Evolutionary conservation across 2,797 vertebrate genomes (phyloP).

Genomic region (Sternarchorhynchus goeldii): DNA sequence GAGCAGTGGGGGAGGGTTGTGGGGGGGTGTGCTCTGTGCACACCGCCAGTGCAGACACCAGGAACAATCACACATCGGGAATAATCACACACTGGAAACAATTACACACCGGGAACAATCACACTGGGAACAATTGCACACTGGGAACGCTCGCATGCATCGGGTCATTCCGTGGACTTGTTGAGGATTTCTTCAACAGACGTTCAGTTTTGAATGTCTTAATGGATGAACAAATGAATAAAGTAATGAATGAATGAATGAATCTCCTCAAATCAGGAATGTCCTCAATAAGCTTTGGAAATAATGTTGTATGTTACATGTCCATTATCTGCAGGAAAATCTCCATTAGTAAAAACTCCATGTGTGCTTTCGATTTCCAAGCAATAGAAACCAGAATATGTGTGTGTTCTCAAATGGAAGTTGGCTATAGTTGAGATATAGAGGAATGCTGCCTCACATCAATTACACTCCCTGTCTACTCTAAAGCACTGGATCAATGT

Average conservation of each 20-base stretch:
- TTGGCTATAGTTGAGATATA: neutral
- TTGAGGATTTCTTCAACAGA: neutral
- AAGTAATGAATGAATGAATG: neutral
- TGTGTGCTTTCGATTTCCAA: neutral
- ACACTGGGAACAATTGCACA: too few relatives aligned
- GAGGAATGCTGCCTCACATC: neutral
- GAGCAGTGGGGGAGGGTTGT: too few relatives aligned
- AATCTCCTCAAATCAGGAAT: neutral
- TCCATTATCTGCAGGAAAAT: too few relatives aligned
- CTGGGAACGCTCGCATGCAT: slow-evolving; percentile 1
- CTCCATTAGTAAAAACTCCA: too few relatives aligned
- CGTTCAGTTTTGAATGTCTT: neutral
- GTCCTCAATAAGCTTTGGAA: neutral
- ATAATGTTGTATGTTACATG: too few relatives aligned
- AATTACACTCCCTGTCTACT: too few relatives aligned
- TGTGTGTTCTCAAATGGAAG: neutral
- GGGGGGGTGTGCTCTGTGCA: too few relatives aligned
- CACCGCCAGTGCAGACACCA: too few relatives aligned
- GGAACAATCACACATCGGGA: too few relatives aligned
- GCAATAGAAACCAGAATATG: neutral
- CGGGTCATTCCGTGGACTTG: slow-evolving; percentile 7
- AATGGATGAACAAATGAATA: neutral
- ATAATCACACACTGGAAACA: too few relatives aligned
- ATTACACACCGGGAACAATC: too few relatives aligned
- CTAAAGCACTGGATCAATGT: too few relatives aligned